phyloP scores from a whole-genome alignment of 2,113 vertebrate genomes.

The Lampris incognitus region DNA sequence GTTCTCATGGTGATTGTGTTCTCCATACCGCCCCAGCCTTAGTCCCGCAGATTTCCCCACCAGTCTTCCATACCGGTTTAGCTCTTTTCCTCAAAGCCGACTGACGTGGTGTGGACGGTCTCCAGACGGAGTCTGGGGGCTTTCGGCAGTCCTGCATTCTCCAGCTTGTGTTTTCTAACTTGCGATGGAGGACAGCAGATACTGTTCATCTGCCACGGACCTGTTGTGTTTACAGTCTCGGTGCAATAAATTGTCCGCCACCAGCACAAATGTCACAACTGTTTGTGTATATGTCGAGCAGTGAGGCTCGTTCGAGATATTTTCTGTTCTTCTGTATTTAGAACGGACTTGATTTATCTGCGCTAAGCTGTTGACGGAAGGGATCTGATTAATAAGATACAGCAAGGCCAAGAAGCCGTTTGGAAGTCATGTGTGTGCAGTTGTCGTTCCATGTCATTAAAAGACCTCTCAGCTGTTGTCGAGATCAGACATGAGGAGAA shows the following conservation, averaged over 20 bases:
- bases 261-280: too few species aligned
- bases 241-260: too few species aligned
- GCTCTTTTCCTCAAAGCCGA: slow-evolving; percentile 54
- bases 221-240: too few species aligned
- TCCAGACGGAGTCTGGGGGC: slow-evolving; percentile 70
- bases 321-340: neutral
- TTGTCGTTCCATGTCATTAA: slow-evolving; percentile 16
- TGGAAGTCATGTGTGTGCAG: neutral
- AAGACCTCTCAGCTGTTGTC: slow-evolving; percentile 8
- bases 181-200: too few species aligned
- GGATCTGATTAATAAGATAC: neutral
- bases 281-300: too few species aligned
- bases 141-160: neutral
- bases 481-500: neutral
- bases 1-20: too few species aligned
- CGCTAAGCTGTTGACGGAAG: too few species aligned
- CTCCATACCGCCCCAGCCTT: too few species aligned
- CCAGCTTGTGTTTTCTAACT: too few species aligned
- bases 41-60: too few species aligned
- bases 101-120: slow-evolving; percentile 58
- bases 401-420: neutral
- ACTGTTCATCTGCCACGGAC: too few species aligned
- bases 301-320: too few species aligned
- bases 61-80: slow-evolving; percentile 43
- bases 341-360: slow-evolving; percentile 3